A percentile compares a stretch with the other conserved stretches of the same genome.
These are phyloP conservation scores for Delia radicum DNA, from an alignment of 1,140 invertebrate species.

Conservation along the genomic window DNA sequence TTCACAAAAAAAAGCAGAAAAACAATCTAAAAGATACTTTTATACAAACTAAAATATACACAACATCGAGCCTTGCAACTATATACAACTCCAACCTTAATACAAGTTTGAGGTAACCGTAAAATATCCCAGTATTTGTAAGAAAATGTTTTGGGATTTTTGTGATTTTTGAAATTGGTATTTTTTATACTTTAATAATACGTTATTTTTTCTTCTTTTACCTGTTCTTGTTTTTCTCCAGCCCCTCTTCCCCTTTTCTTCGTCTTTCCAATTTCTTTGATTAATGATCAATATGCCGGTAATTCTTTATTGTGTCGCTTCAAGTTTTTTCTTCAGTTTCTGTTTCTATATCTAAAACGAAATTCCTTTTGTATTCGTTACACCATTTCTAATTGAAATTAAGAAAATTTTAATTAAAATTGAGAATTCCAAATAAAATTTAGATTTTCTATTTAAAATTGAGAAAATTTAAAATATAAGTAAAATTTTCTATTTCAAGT, in stretches of 20 bases:
- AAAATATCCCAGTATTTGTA: neutral
- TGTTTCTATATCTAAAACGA: no score
- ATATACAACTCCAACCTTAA: neutral
- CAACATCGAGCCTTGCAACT: neutral
- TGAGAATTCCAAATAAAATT: no score
- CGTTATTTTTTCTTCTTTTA: no score
- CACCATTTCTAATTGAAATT: no score
- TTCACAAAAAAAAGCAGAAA: neutral
- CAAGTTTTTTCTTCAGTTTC: no score
- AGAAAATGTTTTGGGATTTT: neutral
- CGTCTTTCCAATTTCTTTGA: neutral
- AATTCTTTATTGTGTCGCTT: neutral
- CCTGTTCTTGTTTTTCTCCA: neutral
- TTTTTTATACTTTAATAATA: neutral
- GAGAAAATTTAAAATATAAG: no score
- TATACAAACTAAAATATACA: neutral
- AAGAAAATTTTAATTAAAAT: no score
- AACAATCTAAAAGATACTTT: neutral
- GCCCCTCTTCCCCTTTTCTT: neutral
- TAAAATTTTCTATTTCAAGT: no score
- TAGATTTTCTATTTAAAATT: no score
- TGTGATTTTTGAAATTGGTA: neutral
- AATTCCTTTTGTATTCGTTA: no score
- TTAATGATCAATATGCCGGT: neutral
- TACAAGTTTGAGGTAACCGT: neutral